Conservation (phyloP, 2,888 invertebrate genomes). For the Nineta flava region DNA sequence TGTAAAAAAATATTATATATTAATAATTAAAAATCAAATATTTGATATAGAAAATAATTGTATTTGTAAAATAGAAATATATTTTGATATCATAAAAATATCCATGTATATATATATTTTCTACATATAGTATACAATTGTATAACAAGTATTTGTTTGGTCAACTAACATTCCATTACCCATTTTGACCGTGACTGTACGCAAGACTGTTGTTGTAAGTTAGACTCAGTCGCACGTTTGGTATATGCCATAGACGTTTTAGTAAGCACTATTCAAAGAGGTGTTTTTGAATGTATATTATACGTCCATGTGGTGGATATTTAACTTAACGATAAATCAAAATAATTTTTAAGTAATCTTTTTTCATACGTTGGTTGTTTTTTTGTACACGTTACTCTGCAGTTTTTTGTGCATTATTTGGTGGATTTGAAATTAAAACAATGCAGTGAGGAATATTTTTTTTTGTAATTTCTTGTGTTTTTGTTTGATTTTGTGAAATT, state of each 20-base stretch:
- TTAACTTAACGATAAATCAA: no score
- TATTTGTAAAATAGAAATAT: background rate
- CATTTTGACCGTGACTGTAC: constrained; percentile 24
- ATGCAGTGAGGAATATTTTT: no score
- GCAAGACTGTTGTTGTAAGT: constrained; percentile 4
- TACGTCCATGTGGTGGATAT: background rate
- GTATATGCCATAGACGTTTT: background rate
- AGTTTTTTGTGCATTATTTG: no score
- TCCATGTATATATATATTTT: background rate
- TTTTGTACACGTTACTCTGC: no score
- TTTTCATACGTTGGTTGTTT: no score
- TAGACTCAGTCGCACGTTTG: background rate
- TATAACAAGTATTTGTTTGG: constrained; percentile 14
- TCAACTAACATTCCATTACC: constrained; percentile 26
- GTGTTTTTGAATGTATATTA: background rate
- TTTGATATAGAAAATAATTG: background rate
- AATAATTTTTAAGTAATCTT: no score
- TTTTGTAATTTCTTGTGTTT: no score
- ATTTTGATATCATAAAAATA: background rate
- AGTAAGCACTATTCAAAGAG: background rate
- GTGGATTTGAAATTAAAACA: no score
- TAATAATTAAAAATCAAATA: background rate
- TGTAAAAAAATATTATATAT: background rate
- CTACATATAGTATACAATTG: background rate
- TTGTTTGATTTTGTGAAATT: no score